phyloP scores from a whole-genome alignment of 2,797 vertebrate genomes.

The Siniperca scherzeri region DNA sequence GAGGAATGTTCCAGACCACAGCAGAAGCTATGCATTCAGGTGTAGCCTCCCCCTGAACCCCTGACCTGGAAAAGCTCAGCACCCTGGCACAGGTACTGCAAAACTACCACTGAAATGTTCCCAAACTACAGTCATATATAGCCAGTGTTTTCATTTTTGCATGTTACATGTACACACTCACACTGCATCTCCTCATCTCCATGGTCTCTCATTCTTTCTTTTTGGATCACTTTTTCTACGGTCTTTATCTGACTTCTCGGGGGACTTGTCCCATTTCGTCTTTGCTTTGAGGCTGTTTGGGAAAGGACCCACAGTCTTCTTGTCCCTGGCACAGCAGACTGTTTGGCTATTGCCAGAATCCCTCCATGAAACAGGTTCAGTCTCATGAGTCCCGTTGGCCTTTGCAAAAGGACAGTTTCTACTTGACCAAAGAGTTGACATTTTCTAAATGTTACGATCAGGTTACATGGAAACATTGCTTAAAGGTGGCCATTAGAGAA shows the following conservation, averaged over 20 bases:
- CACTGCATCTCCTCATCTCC: constrained; percentile 31
- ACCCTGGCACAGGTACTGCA: constrained; percentile 34
- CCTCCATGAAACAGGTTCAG: constrained; percentile 49
- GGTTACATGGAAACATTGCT: constrained; percentile 42
- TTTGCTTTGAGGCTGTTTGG: constrained; percentile 61
- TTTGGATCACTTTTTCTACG: constrained; percentile 16
- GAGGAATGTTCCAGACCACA: constrained; percentile 75
- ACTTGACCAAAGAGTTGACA: constrained; percentile 61
- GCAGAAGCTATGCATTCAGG: constrained; percentile 69
- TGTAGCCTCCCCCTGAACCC: constrained; percentile 60
- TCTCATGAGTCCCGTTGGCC: constrained; percentile 61
- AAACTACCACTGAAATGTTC: constrained; percentile 3
- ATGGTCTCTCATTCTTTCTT: constrained; percentile 31
- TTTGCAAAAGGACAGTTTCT: constrained; percentile 68
- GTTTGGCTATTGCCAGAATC: constrained; percentile 62
- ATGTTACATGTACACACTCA: constrained; percentile 13
- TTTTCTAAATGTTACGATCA: constrained; percentile 65
- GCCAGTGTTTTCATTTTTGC: not conserved
- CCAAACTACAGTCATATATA: constrained; percentile 1
- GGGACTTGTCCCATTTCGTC: constrained; percentile 81
- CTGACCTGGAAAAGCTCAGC: constrained; percentile 52
- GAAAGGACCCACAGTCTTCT: constrained; percentile 67
- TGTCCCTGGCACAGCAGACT: constrained; percentile 60
- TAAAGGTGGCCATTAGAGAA: constrained; percentile 34
- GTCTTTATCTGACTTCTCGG: constrained; percentile 61